Conservation (phyloP, 1,140 invertebrate genomes). For the Lamellibrachia luymesi region DNA sequence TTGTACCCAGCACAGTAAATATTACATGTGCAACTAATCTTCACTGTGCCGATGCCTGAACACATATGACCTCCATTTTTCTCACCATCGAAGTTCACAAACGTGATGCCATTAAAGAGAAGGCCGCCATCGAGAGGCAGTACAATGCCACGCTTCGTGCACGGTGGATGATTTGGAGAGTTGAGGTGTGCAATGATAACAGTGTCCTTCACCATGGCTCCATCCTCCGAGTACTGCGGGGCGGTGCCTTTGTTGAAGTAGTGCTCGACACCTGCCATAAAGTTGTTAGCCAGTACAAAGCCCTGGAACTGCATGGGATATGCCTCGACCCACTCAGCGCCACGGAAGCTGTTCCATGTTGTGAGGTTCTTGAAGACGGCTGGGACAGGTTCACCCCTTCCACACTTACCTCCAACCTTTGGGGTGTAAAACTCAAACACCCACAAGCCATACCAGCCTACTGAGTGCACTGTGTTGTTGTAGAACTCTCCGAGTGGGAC, state of each 20-base stretch:
- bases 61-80: neutral
- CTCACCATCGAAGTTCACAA: slow-evolving; percentile 13
- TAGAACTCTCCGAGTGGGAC: slow-evolving; percentile 39
- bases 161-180: neutral
- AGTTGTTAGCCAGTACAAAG: slow-evolving; percentile 43
- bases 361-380: slow-evolving; percentile 27
- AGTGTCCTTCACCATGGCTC: slow-evolving; percentile 1
- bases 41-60: slow-evolving; percentile 13
- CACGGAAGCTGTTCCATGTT: slow-evolving; percentile 49
- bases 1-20: slow-evolving; percentile 1
- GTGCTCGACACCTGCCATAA: slow-evolving; percentile 34
- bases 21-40: neutral
- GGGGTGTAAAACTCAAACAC: slow-evolving; percentile 47
- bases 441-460: slow-evolving; percentile 55
- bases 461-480: slow-evolving; percentile 53
- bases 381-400: neutral
- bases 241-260: slow-evolving; percentile 1
- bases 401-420: slow-evolving; percentile 16
- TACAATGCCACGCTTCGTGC: slow-evolving; percentile 6
- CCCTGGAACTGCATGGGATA: slow-evolving; percentile 44
- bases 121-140: slow-evolving; percentile 6
- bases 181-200: neutral
- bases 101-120: neutral
- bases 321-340: slow-evolving; percentile 44
- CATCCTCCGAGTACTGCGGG: slow-evolving; percentile 11